phyloP scores from a whole-genome alignment of 2,888 invertebrate genomes.

The Neoscelio sp. region DNA sequence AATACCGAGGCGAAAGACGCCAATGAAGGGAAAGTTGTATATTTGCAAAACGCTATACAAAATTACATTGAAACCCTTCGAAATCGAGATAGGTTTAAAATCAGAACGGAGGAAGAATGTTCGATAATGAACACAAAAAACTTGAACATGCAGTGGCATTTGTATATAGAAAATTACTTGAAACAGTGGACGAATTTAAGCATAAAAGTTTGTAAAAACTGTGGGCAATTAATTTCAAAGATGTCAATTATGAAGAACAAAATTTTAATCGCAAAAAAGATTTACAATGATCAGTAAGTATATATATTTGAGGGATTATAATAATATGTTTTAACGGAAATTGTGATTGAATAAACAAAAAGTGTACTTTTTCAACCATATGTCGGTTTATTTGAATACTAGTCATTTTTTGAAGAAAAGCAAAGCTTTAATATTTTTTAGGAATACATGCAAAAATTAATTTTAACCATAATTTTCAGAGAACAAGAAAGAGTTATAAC shows the following conservation, averaged over 20 bases:
- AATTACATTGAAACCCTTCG: slow-evolving; percentile 81
- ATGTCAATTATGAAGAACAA: slow-evolving; percentile 86
- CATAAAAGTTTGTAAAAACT: slow-evolving; percentile 85
- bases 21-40: slow-evolving; percentile 70
- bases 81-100: slow-evolving; percentile 74
- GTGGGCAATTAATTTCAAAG: slow-evolving; percentile 84
- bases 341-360: too few relatives aligned
- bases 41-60: slow-evolving; percentile 83
- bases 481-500: slow-evolving; percentile 25
- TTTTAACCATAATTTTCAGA: background rate
- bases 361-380: too few relatives aligned
- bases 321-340: too few relatives aligned
- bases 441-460: too few relatives aligned
- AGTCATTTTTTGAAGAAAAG: background rate
- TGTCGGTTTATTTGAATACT: too few relatives aligned
- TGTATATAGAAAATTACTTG: slow-evolving; percentile 83
- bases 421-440: too few relatives aligned
- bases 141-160: slow-evolving; percentile 83
- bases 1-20: too few relatives aligned
- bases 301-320: too few relatives aligned
- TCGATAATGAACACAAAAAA: slow-evolving; percentile 82
- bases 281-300: slow-evolving; percentile 9
- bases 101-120: slow-evolving; percentile 19
- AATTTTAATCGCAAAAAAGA: slow-evolving; percentile 83
- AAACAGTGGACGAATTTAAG: slow-evolving; percentile 82